Conservation (phyloP, 2,888 invertebrate genomes). For the Entomobrya multifasciata region DNA sequence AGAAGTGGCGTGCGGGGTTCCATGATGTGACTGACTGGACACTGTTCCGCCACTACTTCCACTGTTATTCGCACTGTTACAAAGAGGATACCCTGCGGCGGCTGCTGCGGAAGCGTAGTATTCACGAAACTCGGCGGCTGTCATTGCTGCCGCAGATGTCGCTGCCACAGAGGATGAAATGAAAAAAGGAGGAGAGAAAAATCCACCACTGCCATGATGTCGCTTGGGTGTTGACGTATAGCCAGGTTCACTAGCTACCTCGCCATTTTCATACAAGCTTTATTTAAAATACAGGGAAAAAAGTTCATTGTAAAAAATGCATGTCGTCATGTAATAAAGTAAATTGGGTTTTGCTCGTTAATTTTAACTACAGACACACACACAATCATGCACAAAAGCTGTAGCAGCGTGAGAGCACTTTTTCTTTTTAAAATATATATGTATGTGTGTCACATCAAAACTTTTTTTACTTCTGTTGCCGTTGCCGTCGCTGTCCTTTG, state of each 20-base stretch:
- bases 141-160: constrained; percentile 51
- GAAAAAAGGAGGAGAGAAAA: constrained; percentile 77
- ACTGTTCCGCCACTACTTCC: constrained; percentile 72
- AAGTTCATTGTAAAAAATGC: constrained; percentile 2
- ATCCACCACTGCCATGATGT: constrained; percentile 66
- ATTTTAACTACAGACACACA: constrained; percentile 40
- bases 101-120: constrained; percentile 73
- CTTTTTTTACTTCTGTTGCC: constrained; percentile 32
- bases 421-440: not conserved
- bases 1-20: constrained; percentile 27
- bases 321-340: constrained; percentile 31
- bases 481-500: no score
- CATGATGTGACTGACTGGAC: constrained; percentile 46
- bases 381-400: not conserved
- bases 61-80: constrained; percentile 77
- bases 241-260: constrained; percentile 67
- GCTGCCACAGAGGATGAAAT: constrained; percentile 62
- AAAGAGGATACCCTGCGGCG: constrained; percentile 56
- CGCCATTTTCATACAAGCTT: constrained; percentile 79
- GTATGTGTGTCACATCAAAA: constrained; percentile 39
- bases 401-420: not conserved
- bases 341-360: constrained; percentile 48
- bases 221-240: constrained; percentile 79
- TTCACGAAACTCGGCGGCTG: constrained; percentile 75
- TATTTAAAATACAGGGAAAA: not conserved